phyloP scores from a whole-genome alignment of 1,140 invertebrate species.

The Armadillidium nasatum region DNA sequence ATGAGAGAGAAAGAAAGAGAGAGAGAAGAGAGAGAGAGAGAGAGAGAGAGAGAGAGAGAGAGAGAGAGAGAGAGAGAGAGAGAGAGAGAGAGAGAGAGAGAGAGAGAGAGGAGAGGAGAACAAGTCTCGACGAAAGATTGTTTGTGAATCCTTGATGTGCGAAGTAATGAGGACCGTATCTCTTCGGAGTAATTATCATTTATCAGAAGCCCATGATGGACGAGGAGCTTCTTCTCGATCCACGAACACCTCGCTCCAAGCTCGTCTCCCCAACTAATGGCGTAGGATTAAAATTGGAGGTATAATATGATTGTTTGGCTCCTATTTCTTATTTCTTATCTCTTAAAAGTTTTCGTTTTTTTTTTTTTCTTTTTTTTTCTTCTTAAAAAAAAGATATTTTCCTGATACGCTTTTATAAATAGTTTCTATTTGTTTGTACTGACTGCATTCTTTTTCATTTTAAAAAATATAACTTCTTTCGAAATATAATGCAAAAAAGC shows the following conservation, averaged over 20 bases:
- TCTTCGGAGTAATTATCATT: conserved; percentile 40
- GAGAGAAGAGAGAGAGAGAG: neutral
- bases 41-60: neutral
- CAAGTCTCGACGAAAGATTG: conserved; percentile 24
- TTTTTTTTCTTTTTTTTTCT: neutral
- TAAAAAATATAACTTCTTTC: neutral
- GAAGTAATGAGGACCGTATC: conserved; percentile 40
- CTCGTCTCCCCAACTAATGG: neutral
- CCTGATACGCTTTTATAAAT: neutral
- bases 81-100: no score
- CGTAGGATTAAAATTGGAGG: conserved; percentile 5
- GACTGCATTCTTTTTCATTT: conserved; percentile 6
- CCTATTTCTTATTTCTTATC: conserved; percentile 8
- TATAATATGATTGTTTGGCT: conserved; percentile 13
- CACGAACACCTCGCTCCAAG: neutral
- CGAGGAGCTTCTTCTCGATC: conserved; percentile 12
- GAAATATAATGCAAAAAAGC: no score
- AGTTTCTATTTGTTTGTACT: conserved; percentile 7
- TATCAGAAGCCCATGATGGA: conserved; percentile 37
- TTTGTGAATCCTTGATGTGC: conserved; percentile 41
- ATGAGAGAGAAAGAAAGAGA: neutral
- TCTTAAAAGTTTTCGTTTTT: neutral
- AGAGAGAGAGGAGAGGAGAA: no score
- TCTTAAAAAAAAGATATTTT: neutral
- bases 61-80: neutral